Evolutionary conservation across 2,888 invertebrate species (phyloP), one percentile per base, ranked within the genome.

Genomic region (Candidula unifasciata): DNA sequence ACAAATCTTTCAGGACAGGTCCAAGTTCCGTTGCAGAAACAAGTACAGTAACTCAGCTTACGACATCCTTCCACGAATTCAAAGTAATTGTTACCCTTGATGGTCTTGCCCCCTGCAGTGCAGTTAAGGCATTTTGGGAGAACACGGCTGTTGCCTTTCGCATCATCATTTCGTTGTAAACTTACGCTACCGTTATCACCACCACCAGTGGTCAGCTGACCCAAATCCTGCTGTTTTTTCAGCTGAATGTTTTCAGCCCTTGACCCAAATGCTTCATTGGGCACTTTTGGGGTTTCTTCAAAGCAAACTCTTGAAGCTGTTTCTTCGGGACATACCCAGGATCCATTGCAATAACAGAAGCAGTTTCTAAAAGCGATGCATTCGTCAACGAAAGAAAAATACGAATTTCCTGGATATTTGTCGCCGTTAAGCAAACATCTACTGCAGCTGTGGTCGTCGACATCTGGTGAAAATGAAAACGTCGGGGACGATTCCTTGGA

Each of bases 291-390:
- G 16, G 77, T 68, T 35, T 83, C 87, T 5, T 86, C 84, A 16
- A 80, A 68, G 73, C 87, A 91, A 16, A 86, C 89, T 83, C 90
- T 85, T 3, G 87, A 85, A 2, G 90, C 89, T 27, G 86, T 87
- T 27, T 89, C 87, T 30, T 86, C 88, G 5, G 89, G 89, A 79
- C 92, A 92, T 33, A 88, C 86, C 91, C 91, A 91, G 3, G 88
- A 87, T 3, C 92, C 91, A 74, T 91, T 89, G 84, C 92, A 92
- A 66, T 88, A 88, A 84, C 91, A 92, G 69, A 86, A 84, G 71
- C 92, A 92, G 88, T 18, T 85, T 3, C 86, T 80, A 71, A 89
- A 89, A 71, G 88, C 86, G 33, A 87, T 88, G 85, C 92, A 92
- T 3, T 88, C 90, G 64, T 90, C 88, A 10, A 86, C 87, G 73